These are phyloP conservation scores for Blennius ocellaris DNA, from an alignment of 2,113 vertebrate genomes.

Conservation along the genomic window DNA sequence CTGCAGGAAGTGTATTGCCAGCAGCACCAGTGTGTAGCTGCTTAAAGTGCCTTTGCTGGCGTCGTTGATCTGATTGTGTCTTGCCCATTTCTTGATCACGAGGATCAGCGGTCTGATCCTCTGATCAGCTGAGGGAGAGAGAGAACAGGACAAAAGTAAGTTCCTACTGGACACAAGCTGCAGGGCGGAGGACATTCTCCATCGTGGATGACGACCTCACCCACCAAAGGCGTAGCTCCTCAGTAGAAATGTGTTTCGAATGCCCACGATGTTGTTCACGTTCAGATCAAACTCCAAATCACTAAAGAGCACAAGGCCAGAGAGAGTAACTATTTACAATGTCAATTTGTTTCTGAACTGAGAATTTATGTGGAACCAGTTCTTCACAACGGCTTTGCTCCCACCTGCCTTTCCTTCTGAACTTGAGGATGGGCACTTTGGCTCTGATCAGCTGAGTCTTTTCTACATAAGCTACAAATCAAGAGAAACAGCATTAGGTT, in stretches of 20 bases:
- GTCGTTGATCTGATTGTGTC: conserved; percentile 91
- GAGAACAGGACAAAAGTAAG: neutral
- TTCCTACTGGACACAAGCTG: no score
- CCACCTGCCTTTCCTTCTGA: conserved; percentile 95
- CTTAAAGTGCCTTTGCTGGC: conserved; percentile 97
- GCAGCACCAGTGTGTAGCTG: conserved; percentile 96
- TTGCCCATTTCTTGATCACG: conserved; percentile 95
- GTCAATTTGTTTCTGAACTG: neutral
- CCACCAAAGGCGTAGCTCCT: conserved; percentile 93
- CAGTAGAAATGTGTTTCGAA: conserved; percentile 98
- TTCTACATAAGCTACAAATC: conserved; percentile 87
- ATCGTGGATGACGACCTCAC: conserved; percentile 49
- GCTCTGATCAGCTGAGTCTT: conserved; percentile 93
- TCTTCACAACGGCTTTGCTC: conserved; percentile 42
- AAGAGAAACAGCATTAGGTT: conserved; percentile 33
- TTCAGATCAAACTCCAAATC: conserved; percentile 97
- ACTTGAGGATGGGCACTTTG: conserved; percentile 96
- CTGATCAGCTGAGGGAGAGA: conserved; percentile 87
- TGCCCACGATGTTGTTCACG: conserved; percentile 96
- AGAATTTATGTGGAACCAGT: neutral
- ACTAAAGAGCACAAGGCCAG: conserved; percentile 72
- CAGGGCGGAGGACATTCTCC: no score
- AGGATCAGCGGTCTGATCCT: conserved; percentile 93
- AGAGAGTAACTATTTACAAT: conserved; percentile 11
- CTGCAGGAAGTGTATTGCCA: conserved; percentile 99